Evolutionary conservation across 92 coral and sea anemone species (phyloP).

Genomic region (Phenganax stokvisi): DNA sequence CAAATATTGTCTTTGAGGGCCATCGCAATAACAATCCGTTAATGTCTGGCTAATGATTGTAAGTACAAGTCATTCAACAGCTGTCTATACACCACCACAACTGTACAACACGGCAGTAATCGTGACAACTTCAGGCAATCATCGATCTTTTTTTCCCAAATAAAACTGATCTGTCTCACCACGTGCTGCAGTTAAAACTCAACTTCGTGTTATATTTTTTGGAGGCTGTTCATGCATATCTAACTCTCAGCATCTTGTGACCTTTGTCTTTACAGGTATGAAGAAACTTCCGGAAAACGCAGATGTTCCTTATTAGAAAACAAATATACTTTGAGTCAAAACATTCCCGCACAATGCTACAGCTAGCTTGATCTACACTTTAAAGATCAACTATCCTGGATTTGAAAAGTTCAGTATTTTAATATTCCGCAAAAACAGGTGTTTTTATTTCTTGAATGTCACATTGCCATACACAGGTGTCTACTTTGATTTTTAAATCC

Average conservation of each 20-base stretch:
- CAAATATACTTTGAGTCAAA: background rate
- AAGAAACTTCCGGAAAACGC: slow-evolving; percentile 19
- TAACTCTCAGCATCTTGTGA: background rate
- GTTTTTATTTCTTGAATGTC: too few relatives aligned
- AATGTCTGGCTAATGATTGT: background rate
- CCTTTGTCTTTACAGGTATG: background rate
- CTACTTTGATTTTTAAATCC: too few relatives aligned
- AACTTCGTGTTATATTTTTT: too few relatives aligned
- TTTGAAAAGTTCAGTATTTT: background rate
- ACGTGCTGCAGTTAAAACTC: too few relatives aligned
- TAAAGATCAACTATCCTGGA: background rate
- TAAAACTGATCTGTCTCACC: too few relatives aligned
- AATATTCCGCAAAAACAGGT: background rate
- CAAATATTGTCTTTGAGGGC: slow-evolving; percentile 15
- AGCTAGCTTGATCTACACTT: background rate
- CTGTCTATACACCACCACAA: background rate
- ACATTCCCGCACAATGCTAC: background rate
- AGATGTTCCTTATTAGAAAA: background rate
- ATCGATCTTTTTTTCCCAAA: too few relatives aligned
- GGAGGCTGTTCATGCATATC: slow-evolving; percentile 1
- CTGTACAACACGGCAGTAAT: too few relatives aligned
- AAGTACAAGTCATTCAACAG: background rate
- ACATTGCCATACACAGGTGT: too few relatives aligned
- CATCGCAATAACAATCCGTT: background rate
- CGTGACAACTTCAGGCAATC: too few relatives aligned